These are phyloP conservation scores for Enteromius radiatus DNA, from an alignment of 2,797 vertebrate genomes.

Conservation along the genomic window DNA sequence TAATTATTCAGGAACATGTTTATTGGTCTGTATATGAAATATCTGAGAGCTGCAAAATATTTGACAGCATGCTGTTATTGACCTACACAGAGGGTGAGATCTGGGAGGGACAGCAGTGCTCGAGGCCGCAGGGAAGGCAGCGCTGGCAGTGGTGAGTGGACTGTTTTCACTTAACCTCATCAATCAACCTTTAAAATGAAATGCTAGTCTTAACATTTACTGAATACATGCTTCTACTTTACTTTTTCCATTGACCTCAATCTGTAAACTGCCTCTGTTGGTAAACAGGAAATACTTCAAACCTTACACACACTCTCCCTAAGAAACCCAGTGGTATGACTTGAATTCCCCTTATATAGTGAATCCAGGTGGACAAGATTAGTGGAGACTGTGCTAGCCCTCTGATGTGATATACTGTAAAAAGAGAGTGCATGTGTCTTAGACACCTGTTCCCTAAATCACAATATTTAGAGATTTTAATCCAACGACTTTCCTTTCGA, in stretches of 20 bases:
- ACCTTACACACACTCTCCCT: slow-evolving; percentile 28
- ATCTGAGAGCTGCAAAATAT: background rate
- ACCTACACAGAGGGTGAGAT: slow-evolving; percentile 81
- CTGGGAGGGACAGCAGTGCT: slow-evolving; percentile 86
- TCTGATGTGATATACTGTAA: slow-evolving; percentile 9
- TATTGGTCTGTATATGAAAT: background rate
- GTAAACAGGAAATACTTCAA: slow-evolving; percentile 44
- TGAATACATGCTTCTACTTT: slow-evolving; percentile 11
- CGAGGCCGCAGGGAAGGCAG: slow-evolving; percentile 84
- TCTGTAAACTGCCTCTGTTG: slow-evolving; percentile 34
- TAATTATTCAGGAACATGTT: background rate
- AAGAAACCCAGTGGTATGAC: slow-evolving; percentile 47
- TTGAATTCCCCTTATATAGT: slow-evolving; percentile 8
- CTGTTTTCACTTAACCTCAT: background rate
- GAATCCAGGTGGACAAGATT: slow-evolving; percentile 17
- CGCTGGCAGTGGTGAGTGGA: slow-evolving; percentile 85
- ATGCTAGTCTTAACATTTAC: slow-evolving; percentile 1
- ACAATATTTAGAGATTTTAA: background rate
- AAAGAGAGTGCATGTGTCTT: background rate
- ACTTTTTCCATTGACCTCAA: background rate
- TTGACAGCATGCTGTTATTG: background rate
- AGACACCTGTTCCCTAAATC: slow-evolving; percentile 6
- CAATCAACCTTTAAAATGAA: background rate
- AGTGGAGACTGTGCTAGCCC: background rate
- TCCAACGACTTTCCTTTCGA: background rate